Evolutionary conservation across 2,113 vertebrate genomes (phyloP), one percentile per base, ranked within the genome.

Genomic region (Mionectes macconnelli): DNA sequence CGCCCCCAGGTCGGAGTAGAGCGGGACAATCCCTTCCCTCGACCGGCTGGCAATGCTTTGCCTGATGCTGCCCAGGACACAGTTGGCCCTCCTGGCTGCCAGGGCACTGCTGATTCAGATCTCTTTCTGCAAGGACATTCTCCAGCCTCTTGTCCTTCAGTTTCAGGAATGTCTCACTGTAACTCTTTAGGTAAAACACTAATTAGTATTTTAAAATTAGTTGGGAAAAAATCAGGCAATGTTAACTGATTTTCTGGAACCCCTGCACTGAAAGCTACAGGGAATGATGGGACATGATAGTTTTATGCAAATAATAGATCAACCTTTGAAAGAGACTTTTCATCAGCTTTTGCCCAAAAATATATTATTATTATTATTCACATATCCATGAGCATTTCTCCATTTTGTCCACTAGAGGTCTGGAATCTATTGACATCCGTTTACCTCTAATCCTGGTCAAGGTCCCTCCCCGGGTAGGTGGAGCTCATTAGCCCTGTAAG

Each of bases 11-110:
- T 3, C 62, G 67, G 57, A 8, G 23, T 5, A n/a, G 18, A 31
- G 44, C 3, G 2, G 39, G 27, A 66, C 66, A 56, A 4, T 35
- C 3, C 1, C 60, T 9, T 82, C 44, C 19, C 35, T 60, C 3
- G 0, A 12, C 20, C 0, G 0, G 30, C 33, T 9, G 6, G 19
- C 0, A 0, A 2, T 45, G 47, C 53, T 42, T 19, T 14, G 4
- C 45, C 56, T 52, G 62, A 27, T 83, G 52, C 2, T 0, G 20
- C 19, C 10, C 24, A 25, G 45, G 50, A 10, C 39, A 53, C 0
- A 0, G 6, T 0, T n/a, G 35, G 12, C 11, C 11, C 18, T 66
- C n/a, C 35, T 52, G 60, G 23, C 50, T 85, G 55, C 13, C 40
- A 70, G 20, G 17, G 35, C 30, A 30, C 37, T 49, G 21, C 17